Percentiles rank a stretch among this genome's conserved stretches.
Evolutionary conservation across 2,888 invertebrate species (phyloP).

Genomic region (Agriopis aurantiaria): DNA sequence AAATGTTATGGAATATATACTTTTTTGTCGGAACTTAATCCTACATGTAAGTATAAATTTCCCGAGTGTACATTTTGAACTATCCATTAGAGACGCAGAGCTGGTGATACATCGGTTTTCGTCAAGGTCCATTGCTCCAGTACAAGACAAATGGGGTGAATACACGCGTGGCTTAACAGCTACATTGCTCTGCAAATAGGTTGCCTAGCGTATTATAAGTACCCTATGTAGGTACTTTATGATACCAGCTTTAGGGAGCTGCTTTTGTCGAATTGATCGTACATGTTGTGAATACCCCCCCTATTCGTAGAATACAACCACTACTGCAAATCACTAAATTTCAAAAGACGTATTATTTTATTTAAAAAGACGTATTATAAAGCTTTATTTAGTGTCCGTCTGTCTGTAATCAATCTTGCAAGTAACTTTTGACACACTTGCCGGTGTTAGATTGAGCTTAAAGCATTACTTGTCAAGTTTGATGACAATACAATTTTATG

Average conservation of each 20-base stretch:
- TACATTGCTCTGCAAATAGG: conserved; percentile 37
- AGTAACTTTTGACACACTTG: no score
- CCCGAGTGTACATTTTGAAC: conserved; percentile 27
- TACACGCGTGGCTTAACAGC: conserved; percentile 54
- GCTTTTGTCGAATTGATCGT: not conserved
- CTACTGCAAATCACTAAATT: no score
- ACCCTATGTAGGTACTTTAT: not conserved
- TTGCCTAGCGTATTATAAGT: conserved; percentile 1
- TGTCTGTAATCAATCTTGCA: no score
- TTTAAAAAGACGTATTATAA: no score
- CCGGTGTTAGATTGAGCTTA: no score
- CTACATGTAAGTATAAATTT: conserved; percentile 3
- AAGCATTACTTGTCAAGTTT: no score
- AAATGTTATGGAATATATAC: no score
- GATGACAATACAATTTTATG: no score
- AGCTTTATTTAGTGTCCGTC: no score
- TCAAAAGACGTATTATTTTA: no score
- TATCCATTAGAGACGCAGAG: conserved; percentile 45
- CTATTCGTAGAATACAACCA: no score
- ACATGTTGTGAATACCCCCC: not conserved
- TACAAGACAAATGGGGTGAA: conserved; percentile 55
- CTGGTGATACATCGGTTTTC: conserved; percentile 57
- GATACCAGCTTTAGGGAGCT: not conserved
- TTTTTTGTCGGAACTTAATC: not conserved
- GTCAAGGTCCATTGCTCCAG: conserved; percentile 59